Evolutionary conservation across 1,140 invertebrate genomes (phyloP).

Genomic region (Drosophila tsacasi): DNA sequence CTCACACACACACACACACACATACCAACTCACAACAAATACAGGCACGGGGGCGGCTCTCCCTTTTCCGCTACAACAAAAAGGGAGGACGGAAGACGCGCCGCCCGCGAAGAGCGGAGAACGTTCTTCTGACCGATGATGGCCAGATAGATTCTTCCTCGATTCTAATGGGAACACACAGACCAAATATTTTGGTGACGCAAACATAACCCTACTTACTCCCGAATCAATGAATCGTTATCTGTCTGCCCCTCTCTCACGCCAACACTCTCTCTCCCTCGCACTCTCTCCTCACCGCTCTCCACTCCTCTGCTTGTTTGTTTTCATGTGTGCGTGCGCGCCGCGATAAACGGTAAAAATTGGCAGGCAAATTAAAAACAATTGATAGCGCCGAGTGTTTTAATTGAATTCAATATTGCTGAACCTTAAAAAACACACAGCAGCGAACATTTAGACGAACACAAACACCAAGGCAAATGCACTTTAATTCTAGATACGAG

Average conservation of each 20-base stretch:
- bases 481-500: conserved; percentile 47
- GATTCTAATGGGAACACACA: conserved; percentile 47
- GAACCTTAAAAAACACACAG: conserved; percentile 42
- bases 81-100: conserved; percentile 8
- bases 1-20: conserved; percentile 1
- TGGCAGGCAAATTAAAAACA: conserved; percentile 71
- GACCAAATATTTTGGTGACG: conserved; percentile 75
- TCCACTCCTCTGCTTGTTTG: conserved; percentile 14
- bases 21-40: conserved; percentile 1
- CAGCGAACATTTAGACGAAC: conserved; percentile 31
- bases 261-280: background rate
- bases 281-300: background rate
- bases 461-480: conserved; percentile 43
- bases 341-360: conserved; percentile 50
- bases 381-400: conserved; percentile 70
- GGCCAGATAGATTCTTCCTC: conserved; percentile 7
- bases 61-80: conserved; percentile 1
- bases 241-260: conserved; percentile 25
- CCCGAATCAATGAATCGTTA: conserved; percentile 50
- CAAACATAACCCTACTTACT: conserved; percentile 80
- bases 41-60: conserved; percentile 14
- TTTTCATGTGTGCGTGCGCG: conserved; percentile 35
- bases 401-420: conserved; percentile 71
- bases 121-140: conserved; percentile 11
- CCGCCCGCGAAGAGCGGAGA: conserved; percentile 27